These are phyloP conservation scores for Pocillopora meandrina DNA, from an alignment of 92 coral and sea anemone genomes.

Conservation along the genomic window DNA sequence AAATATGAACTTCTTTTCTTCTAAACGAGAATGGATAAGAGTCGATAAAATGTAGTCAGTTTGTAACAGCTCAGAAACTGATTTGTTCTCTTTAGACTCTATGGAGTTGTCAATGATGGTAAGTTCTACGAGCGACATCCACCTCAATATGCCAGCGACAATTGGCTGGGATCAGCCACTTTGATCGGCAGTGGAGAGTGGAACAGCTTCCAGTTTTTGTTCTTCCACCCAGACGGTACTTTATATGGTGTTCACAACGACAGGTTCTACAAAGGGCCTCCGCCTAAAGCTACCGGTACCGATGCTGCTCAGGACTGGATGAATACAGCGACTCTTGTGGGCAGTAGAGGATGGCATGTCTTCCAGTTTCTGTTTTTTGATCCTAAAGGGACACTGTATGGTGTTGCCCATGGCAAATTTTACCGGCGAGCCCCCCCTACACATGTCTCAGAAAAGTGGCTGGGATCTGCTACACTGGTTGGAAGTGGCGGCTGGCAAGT, in stretches of 20 bases:
- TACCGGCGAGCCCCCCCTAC: slow-evolving; percentile 17
- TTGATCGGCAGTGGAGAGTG: slow-evolving; percentile 1
- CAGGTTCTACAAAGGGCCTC: slow-evolving; percentile 18
- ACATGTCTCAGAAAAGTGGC: slow-evolving; percentile 6
- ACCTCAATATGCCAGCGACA: background rate
- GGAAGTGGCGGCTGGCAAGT: slow-evolving; percentile 23
- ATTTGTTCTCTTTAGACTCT: background rate
- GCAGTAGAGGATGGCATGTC: slow-evolving; percentile 22
- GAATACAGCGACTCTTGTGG: background rate
- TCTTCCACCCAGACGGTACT: slow-evolving; percentile 25
- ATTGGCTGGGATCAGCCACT: slow-evolving; percentile 8
- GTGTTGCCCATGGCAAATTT: background rate
- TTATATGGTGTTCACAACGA: slow-evolving; percentile 15
- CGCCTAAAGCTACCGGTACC: background rate
- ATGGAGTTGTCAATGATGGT: background rate
- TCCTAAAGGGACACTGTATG: slow-evolving; percentile 14
- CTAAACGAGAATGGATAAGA: too few species aligned
- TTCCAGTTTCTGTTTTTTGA: slow-evolving; percentile 29
- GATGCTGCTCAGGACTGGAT: background rate
- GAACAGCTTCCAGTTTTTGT: background rate
- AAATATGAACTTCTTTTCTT: too few species aligned
- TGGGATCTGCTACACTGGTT: slow-evolving; percentile 13
- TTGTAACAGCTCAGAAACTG: too few species aligned
- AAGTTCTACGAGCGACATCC: slow-evolving; percentile 7
- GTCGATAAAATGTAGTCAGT: too few species aligned